These are phyloP conservation scores for Meloidogyne hapla DNA, from an alignment of 1,140 invertebrate species.

Conservation along the genomic window DNA sequence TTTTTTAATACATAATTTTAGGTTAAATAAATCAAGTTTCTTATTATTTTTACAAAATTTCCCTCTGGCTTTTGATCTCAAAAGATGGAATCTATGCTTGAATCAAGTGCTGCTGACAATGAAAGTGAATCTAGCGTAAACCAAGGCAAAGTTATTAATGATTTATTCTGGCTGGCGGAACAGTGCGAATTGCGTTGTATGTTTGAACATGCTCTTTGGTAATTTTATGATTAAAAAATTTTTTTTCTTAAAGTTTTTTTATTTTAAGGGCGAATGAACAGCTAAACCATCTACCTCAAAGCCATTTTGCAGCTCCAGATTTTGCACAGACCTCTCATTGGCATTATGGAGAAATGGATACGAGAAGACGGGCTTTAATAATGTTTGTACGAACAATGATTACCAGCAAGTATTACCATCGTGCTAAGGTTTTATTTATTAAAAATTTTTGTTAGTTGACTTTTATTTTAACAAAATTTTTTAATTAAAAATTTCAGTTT, in stretches of 20 bases:
- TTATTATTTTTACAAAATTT: too few species aligned
- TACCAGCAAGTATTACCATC: constrained; percentile 35
- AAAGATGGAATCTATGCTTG: background rate
- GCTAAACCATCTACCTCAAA: constrained; percentile 28
- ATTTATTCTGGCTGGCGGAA: constrained; percentile 43
- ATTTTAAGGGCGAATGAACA: constrained; percentile 45
- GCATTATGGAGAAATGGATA: background rate
- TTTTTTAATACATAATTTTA: too few species aligned
- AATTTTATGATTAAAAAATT: background rate
- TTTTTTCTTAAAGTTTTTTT: constrained; percentile 19
- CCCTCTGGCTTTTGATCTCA: too few species aligned
- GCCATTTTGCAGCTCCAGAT: constrained; percentile 8
- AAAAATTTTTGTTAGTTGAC: too few species aligned
- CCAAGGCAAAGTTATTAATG: constrained; percentile 28
- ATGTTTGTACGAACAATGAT: constrained; percentile 45
- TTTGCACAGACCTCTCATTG: background rate
- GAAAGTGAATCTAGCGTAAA: constrained; percentile 15
- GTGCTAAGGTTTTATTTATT: constrained; percentile 7
- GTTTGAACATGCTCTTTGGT: constrained; percentile 42
- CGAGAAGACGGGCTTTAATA: constrained; percentile 4
- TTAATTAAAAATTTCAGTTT: constrained; percentile 11
- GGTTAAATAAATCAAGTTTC: too few species aligned
- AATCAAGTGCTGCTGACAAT: background rate
- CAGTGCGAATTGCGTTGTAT: constrained; percentile 46
- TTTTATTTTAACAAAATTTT: constrained; percentile 6